Conservation (phyloP, 2,797 vertebrate species). For the Phrynocephalus forsythii region DNA sequence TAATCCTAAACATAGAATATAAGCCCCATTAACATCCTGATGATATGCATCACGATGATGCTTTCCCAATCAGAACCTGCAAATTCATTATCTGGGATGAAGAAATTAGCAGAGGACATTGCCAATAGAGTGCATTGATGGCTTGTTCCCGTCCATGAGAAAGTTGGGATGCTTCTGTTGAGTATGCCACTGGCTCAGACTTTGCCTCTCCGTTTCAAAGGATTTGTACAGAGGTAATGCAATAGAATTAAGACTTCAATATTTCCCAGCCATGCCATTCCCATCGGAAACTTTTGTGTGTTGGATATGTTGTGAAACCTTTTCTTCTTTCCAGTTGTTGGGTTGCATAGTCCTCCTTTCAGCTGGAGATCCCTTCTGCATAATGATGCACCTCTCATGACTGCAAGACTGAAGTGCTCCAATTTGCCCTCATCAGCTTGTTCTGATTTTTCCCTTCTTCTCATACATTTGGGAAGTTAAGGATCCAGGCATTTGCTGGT, state of each 20-base stretch:
- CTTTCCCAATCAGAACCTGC: slow-evolving; percentile 66
- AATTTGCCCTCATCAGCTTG: slow-evolving; percentile 4
- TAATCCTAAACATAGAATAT: slow-evolving; percentile 57
- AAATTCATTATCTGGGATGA: slow-evolving; percentile 65
- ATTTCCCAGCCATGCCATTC: slow-evolving; percentile 23
- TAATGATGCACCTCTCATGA: neutral
- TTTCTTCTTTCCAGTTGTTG: slow-evolving; percentile 20
- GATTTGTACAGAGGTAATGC: slow-evolving; percentile 47
- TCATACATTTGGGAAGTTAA: slow-evolving; percentile 17
- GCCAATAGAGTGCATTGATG: slow-evolving; percentile 51
- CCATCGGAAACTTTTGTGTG: slow-evolving; percentile 10
- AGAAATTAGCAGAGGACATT: slow-evolving; percentile 63
- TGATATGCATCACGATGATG: slow-evolving; percentile 60
- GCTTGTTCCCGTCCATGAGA: slow-evolving; percentile 59
- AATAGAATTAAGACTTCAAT: slow-evolving; percentile 35
- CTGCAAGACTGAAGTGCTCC: neutral
- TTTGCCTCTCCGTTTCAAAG: slow-evolving; percentile 48
- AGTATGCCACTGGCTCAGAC: slow-evolving; percentile 53
- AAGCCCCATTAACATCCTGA: slow-evolving; percentile 69
- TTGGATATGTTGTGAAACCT: slow-evolving; percentile 4
- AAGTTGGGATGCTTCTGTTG: slow-evolving; percentile 50
- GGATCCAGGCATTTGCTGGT: slow-evolving; percentile 35
- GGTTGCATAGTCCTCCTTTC: slow-evolving; percentile 40
- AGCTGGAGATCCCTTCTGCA: slow-evolving; percentile 11
- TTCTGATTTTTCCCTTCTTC: slow-evolving; percentile 28